Evolutionary conservation across 2,888 invertebrate genomes (phyloP), one percentile per base, ranked within the genome.

Genomic region (Athetis lepigone): DNA sequence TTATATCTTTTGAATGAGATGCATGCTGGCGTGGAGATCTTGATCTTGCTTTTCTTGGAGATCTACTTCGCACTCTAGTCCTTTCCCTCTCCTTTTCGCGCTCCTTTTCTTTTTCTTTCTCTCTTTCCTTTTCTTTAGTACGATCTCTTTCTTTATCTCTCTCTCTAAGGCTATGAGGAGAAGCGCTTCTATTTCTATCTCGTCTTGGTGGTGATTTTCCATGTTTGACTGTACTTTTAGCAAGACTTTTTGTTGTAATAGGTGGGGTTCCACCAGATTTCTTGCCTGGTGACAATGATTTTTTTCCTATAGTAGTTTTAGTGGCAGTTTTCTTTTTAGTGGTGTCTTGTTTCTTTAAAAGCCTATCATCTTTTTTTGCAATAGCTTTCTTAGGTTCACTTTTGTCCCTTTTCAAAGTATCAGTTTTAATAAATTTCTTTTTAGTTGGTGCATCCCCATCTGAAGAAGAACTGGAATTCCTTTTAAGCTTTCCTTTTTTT

Each of bases 401-500:
- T 86, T 93, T 94, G 68, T 93, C 94, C 74, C 90, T 87, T 86
- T 95, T 95, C 18, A 87, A 56, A 36, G 84, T 46, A 64, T 94
- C 94, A 75, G 63, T 84, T 91, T 95, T 95, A 21, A 92, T 79
- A 72, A 95, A 94, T 83, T 96, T 96, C 81, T 96, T 96, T 84
- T 95, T 95, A 27, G 92, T 78, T 59, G 92, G 92, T 40, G 95
- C 93, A 75, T 96, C 96, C 58, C 95, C 95, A 71, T 97, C 97
- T 4, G 97, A 97, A 9, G 97, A 96, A 16, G 95, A 96, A 81
- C 96, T 96, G 0, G 96, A 96, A 82, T 96, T 95, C 36, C 96
- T 91, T 85, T 96, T 96, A 40, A 95, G 85, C 83, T 96, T 96
- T 50, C 94, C 93, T 54, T 95, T 95, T 75, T 94, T 94, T 66